Evolutionary conservation across 2,797 vertebrate genomes (phyloP).

Genomic region (Melanotaenia nigrans): DNA sequence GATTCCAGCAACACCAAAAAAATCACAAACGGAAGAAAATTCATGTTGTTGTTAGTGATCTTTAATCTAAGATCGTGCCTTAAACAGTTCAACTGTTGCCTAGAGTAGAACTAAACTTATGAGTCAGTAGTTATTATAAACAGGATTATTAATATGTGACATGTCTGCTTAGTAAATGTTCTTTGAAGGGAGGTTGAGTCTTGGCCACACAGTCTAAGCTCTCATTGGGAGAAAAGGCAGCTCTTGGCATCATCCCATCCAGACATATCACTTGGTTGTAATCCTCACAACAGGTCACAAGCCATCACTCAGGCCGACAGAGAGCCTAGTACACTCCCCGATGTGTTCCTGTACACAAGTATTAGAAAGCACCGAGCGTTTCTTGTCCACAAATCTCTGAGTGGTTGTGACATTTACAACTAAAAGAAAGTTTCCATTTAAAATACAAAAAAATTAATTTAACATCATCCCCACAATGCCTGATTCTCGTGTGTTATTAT

Average conservation of each 20-base stretch:
- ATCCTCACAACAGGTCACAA: constrained; percentile 74
- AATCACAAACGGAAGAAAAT: too few relatives aligned
- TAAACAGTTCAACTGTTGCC: too few relatives aligned
- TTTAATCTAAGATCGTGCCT: too few relatives aligned
- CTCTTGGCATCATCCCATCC: constrained; percentile 48
- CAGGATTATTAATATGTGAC: neutral
- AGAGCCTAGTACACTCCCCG: constrained; percentile 39
- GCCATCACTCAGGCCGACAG: constrained; percentile 54
- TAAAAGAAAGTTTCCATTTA: neutral
- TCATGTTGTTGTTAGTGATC: too few relatives aligned
- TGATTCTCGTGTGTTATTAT: neutral
- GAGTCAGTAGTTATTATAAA: too few relatives aligned
- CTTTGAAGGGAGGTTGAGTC: constrained; percentile 7
- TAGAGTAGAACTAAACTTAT: too few relatives aligned
- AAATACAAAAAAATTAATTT: neutral
- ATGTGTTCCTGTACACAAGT: constrained; percentile 37
- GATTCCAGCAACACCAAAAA: too few relatives aligned
- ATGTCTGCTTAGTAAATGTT: neutral
- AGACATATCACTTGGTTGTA: constrained; percentile 62
- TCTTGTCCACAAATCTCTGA: constrained; percentile 1
- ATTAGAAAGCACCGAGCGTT: constrained; percentile 36
- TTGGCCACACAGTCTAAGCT: constrained; percentile 20
- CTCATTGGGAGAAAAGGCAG: constrained; percentile 38
- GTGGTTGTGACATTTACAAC: neutral
- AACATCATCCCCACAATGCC: neutral